Conservation (phyloP, 1,140 invertebrate species). For the Neodiprion pinetum region DNA sequence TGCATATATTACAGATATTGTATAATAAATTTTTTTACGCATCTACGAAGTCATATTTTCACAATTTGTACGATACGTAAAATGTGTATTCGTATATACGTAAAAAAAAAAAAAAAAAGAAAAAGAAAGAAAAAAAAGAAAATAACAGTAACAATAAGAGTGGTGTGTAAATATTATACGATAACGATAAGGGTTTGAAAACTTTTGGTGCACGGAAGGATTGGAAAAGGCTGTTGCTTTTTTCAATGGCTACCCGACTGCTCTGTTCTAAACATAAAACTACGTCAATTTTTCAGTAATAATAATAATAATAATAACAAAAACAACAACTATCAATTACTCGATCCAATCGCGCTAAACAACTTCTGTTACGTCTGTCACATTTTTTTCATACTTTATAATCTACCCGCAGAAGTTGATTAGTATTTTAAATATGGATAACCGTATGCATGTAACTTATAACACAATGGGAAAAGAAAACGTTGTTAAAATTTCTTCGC, state of each 20-base stretch:
- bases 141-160: too few species aligned
- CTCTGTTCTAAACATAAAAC: slow-evolving; percentile 15
- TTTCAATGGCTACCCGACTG: slow-evolving; percentile 6
- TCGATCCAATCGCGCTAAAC: too few species aligned
- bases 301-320: slow-evolving; percentile 23
- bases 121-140: not conserved
- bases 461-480: not conserved
- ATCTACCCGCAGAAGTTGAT: not conserved
- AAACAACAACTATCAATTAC: not conserved
- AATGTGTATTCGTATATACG: slow-evolving; percentile 17
- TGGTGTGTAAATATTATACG: not conserved
- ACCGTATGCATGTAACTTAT: not conserved
- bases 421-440: not conserved
- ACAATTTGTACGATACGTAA: too few species aligned
- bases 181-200: not conserved
- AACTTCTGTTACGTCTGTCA: too few species aligned
- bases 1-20: too few species aligned
- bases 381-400: not conserved
- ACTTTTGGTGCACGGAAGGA: slow-evolving; percentile 29
- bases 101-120: not conserved
- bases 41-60: too few species aligned
- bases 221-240: slow-evolving; percentile 25
- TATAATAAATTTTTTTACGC: too few species aligned
- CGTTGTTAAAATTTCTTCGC: not conserved
- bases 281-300: slow-evolving; percentile 28